Conservation (phyloP, 2,797 vertebrate genomes). For the Gadopsis bispinosus region DNA sequence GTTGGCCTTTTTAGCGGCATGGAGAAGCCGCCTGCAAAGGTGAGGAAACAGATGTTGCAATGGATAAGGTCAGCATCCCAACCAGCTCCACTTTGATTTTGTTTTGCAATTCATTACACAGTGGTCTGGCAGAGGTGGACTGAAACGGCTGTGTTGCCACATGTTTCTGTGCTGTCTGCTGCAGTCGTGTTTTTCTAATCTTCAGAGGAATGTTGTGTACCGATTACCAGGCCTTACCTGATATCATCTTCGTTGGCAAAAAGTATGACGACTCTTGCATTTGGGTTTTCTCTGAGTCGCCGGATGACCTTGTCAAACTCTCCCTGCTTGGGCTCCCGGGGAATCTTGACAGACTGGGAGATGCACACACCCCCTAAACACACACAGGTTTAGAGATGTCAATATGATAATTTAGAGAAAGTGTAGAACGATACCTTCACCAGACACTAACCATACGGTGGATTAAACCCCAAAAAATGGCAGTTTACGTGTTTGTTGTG, state of each 20-base stretch:
- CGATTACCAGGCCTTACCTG: constrained; percentile 83
- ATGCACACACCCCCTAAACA: constrained; percentile 93
- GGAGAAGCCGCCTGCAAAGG: constrained; percentile 90
- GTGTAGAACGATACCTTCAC: not conserved
- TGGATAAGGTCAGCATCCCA: constrained; percentile 64
- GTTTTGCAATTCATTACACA: constrained; percentile 52
- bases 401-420: constrained; percentile 1
- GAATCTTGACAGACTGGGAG: constrained; percentile 97
- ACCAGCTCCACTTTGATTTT: constrained; percentile 60
- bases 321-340: constrained; percentile 91
- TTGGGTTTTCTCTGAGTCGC: constrained; percentile 94
- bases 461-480: not conserved
- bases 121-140: constrained; percentile 19
- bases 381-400: constrained; percentile 28
- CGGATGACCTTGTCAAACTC: constrained; percentile 97
- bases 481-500: not conserved
- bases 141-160: constrained; percentile 4
- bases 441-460: not conserved
- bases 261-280: constrained; percentile 93
- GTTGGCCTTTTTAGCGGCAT: constrained; percentile 94
- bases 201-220: constrained; percentile 45
- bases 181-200: constrained; percentile 41
- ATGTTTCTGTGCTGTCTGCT: constrained; percentile 20
- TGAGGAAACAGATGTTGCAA: constrained; percentile 72
- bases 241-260: constrained; percentile 99